Conservation (phyloP, 2,888 invertebrate genomes). For the Drosophila paucipuncta region DNA sequence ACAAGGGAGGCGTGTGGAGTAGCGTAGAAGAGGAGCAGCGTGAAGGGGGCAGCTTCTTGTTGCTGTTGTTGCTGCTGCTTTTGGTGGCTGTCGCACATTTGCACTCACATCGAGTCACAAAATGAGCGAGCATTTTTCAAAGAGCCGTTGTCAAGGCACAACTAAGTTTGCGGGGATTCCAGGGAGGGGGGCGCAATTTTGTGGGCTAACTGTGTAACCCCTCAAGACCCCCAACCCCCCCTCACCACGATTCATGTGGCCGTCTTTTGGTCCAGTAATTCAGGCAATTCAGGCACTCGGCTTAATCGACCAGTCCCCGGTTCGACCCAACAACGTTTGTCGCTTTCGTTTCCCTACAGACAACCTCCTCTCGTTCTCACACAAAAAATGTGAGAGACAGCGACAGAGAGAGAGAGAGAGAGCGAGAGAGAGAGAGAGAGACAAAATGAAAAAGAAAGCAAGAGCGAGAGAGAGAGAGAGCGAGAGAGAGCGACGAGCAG, state of each 20-base stretch:
- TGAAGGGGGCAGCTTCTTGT: not conserved
- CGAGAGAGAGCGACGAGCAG: not conserved
- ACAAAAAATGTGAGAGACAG: constrained; percentile 2
- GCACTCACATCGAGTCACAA: constrained; percentile 66
- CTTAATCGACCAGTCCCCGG: constrained; percentile 58
- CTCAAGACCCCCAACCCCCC: not conserved
- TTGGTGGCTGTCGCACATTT: constrained; percentile 45
- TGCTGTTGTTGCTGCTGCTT: constrained; percentile 1
- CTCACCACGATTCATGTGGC: not conserved
- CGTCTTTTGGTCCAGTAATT: constrained; percentile 7
- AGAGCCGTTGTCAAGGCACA: constrained; percentile 29
- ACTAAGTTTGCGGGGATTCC: not conserved
- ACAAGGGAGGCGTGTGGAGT: not conserved
- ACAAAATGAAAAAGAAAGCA: constrained; percentile 7
- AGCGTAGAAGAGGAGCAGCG: not conserved
- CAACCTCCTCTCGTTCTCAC: not conserved
- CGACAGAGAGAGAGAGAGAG: constrained; percentile 23
- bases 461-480: not conserved
- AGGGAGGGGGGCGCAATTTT: not conserved
- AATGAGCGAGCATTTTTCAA: constrained; percentile 74
- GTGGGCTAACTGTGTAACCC: constrained; percentile 20
- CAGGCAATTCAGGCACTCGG: constrained; percentile 42
- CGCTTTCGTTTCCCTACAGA: constrained; percentile 27
- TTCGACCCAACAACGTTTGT: constrained; percentile 48
- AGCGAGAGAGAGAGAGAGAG: not conserved